These are phyloP conservation scores for Conchocele bisecta DNA, from an alignment of 2,888 invertebrate species.

Conservation along the genomic window DNA sequence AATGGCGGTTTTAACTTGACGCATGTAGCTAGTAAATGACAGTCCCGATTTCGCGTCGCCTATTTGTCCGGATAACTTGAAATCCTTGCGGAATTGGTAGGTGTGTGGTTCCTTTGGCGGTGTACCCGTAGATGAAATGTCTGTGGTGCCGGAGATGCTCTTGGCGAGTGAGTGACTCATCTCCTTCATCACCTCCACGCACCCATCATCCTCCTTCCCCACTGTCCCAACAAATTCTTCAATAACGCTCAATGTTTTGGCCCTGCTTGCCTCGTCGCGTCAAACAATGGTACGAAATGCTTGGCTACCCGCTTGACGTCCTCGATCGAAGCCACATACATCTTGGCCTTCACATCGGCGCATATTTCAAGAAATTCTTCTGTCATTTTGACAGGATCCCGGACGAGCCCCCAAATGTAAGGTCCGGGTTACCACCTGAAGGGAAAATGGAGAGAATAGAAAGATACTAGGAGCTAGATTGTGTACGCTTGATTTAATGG, in stretches of 20 bases:
- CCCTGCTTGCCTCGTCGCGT: too few species aligned
- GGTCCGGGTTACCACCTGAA: too few species aligned
- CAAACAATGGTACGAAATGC: too few species aligned
- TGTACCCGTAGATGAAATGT: neutral
- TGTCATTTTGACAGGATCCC: too few species aligned
- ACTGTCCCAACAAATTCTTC: neutral
- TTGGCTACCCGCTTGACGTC: too few species aligned
- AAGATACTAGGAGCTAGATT: too few species aligned
- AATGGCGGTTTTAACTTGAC: constrained; percentile 11
- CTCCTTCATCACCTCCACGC: neutral
- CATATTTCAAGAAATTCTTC: too few species aligned
- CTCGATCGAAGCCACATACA: too few species aligned
- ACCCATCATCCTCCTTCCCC: neutral
- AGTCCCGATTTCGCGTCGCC: constrained; percentile 9
- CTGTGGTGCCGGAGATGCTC: neutral
- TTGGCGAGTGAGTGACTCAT: neutral
- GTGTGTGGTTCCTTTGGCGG: neutral
- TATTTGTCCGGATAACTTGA: constrained; percentile 22
- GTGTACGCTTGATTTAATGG: too few species aligned
- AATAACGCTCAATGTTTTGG: neutral
- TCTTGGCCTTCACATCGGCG: too few species aligned
- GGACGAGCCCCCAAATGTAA: too few species aligned
- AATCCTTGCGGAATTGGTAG: constrained; percentile 11
- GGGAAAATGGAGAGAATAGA: too few species aligned
- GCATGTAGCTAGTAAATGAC: constrained; percentile 10